A percentile compares a stretch with the other conserved stretches of the same genome.
Conservation (phyloP, 2,113 vertebrate genomes). For the Gobiocypris rarus region DNA sequence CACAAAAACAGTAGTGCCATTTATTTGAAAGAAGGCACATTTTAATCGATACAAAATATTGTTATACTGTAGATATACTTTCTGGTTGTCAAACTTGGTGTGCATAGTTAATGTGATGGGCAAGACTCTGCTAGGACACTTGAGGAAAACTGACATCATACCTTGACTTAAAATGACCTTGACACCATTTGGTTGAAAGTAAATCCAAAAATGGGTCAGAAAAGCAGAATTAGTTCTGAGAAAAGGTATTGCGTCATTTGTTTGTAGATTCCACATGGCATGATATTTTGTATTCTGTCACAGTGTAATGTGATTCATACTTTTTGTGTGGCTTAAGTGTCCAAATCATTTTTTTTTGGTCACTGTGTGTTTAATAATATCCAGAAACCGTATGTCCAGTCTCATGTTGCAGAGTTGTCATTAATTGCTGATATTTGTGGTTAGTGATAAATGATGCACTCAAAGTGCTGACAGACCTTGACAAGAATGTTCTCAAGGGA, state of each 20-base stretch:
- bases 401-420: not conserved
- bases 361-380: not conserved
- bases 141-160: not conserved
- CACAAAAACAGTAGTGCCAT: not conserved
- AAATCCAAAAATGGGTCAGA: not conserved
- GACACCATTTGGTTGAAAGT: not conserved
- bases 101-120: not conserved
- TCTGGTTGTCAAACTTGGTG: not conserved
- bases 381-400: conserved; percentile 2
- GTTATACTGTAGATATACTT: not conserved
- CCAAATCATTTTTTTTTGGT: not conserved
- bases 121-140: not conserved
- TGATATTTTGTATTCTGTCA: not conserved
- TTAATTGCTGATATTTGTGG: not conserved
- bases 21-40: not conserved
- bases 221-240: not conserved
- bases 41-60: not conserved
- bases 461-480: not conserved
- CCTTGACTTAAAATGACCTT: not conserved
- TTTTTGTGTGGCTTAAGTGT: not conserved
- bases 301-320: not conserved
- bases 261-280: conserved; percentile 23
- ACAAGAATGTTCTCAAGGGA: conserved; percentile 28
- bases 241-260: not conserved
- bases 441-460: not conserved